Base-by-base conservation (phyloP, 1,140 invertebrate genomes). In the Tribolium madens region DNA sequence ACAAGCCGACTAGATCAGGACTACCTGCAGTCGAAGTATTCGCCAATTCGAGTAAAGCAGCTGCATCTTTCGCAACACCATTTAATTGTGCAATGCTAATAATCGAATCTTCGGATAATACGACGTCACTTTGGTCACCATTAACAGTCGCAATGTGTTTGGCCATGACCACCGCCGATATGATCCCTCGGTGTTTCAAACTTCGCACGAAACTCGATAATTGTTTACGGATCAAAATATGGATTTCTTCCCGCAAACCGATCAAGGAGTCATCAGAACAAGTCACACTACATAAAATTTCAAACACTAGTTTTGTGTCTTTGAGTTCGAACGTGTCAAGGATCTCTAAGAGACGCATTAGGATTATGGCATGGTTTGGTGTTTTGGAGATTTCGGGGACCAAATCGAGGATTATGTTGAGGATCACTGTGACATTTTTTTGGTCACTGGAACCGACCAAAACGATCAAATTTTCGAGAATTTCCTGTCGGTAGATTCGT, bases 221-320 rank as follows among this genome's bases (percentile, higher is more conserved):
- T 79, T 91, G 89, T 77, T 92, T 92, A 46, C 89, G 88, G 0
- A 92, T 83, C 1, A 91, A 72, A 84, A 91, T 91, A 76, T 87
- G 87, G 31, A 92, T 86, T 78, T 91, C 90, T 80, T 91, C 88
- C 69, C 88, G 86, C n/a, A 91, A 83, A 5, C 85, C 84, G 14
- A 86, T 82, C 50, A 87, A 85, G 12, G 85, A 85, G 1, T 85
- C 76, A 71, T 86, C 81, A 7, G 86, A 83, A 87, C 83, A 92
- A 42, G 85, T 89, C 78, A 87, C 89, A 77, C 77, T 88, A 81
- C 85, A 91, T 4, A 88, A 86, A 82, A 87, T 85, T 82, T 86
- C 90, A 86, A 87, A 88, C 76, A 84, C 87, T 73, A 83, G 77
- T 42, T 87, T 85, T 0, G 90, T 88, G 82, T 91, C 89, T n/a